Base-by-base conservation (phyloP, 2,797 vertebrate genomes). In the Cheracebus regulus region DNA sequence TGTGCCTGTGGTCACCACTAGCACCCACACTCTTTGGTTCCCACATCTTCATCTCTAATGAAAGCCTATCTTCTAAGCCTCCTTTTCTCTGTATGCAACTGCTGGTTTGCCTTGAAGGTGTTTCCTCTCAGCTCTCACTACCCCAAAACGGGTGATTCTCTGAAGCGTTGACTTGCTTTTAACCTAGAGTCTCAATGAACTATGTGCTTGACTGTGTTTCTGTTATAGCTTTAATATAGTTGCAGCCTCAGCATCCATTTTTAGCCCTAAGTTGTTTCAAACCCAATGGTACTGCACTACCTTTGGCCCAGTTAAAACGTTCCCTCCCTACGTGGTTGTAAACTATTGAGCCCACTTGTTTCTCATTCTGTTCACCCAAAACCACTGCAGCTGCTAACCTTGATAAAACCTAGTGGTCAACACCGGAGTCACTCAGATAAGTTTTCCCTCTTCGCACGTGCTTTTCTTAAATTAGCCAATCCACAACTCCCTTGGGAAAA, bases 11-110 rank as follows among this genome's bases (percentile, higher is more conserved):
- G 26, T 55, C 30, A 15, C 24, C 67, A 26, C 36, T 58, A 10
- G 5, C 28, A 30, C 33, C 41, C 1, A 1, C 2, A 2, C 5
- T 9, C 33, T 10, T 12, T 14, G 7, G 24, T 24, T 70, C 67
- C 22, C 67, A 15, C 30, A 15, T 67, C 24, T 50, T 41, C 46
- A 22, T 64, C 24, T 81, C 48, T 39, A 14, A 30, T 7, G 1
- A 3, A 11, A 28, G 19, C 39, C n/a, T 79, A 30, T 58, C 61
- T 57, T 55, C 52, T 36, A 28, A 80, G 41, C 36, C 80, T 88
- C 26, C 33, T 48, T 70, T 46, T 84, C 50, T 94, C 46, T 72
- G 9, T 26, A 9, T 33, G 26, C n/a, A 72, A 33, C 33, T 50
- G 22, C 36, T 46, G 46, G 19, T 30, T 76, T 5, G 19, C 50